A percentile compares a stretch with the other conserved stretches of the same genome.
These are phyloP conservation scores for Drosophila rellima DNA, from an alignment of 2,888 invertebrate genomes.

Conservation along the genomic window DNA sequence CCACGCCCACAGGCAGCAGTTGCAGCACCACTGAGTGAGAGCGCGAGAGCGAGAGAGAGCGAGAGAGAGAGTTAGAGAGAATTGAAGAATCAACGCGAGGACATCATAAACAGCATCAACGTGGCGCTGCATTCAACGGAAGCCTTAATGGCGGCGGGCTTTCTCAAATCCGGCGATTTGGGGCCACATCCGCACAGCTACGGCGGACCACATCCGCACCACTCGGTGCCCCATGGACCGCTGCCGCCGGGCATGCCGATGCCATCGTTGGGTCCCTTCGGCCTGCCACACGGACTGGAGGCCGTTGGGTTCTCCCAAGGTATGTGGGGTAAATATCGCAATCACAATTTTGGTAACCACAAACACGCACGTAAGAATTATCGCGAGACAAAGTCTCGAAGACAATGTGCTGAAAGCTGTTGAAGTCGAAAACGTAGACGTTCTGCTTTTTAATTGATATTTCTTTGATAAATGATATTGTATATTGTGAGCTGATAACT, in stretches of 20 bases:
- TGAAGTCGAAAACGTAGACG: constrained; percentile 14
- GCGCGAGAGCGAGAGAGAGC: neutral
- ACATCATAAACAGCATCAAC: constrained; percentile 79
- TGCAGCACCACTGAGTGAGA: neutral
- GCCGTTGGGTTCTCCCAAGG: constrained; percentile 86
- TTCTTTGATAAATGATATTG: constrained; percentile 9
- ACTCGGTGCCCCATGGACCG: constrained; percentile 85
- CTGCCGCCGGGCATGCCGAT: constrained; percentile 86
- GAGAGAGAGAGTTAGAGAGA: constrained; percentile 8
- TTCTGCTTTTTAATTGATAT: too few species aligned
- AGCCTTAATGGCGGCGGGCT: constrained; percentile 86
- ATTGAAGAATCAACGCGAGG: constrained; percentile 30
- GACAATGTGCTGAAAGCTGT: constrained; percentile 69
- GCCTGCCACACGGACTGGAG: constrained; percentile 86
- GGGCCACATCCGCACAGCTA: constrained; percentile 86
- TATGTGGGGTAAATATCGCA: constrained; percentile 86
- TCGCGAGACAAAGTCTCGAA: constrained; percentile 4
- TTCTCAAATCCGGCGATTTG: constrained; percentile 85
- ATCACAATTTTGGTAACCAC: constrained; percentile 75
- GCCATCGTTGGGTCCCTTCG: constrained; percentile 86
- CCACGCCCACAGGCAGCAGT: constrained; percentile 18
- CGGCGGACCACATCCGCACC: constrained; percentile 86
- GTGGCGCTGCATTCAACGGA: constrained; percentile 86
- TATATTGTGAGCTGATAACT: constrained; percentile 70
- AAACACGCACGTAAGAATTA: constrained; percentile 14